Base-by-base conservation (phyloP, 1,140 invertebrate genomes). In the Sogatella furcifera region DNA sequence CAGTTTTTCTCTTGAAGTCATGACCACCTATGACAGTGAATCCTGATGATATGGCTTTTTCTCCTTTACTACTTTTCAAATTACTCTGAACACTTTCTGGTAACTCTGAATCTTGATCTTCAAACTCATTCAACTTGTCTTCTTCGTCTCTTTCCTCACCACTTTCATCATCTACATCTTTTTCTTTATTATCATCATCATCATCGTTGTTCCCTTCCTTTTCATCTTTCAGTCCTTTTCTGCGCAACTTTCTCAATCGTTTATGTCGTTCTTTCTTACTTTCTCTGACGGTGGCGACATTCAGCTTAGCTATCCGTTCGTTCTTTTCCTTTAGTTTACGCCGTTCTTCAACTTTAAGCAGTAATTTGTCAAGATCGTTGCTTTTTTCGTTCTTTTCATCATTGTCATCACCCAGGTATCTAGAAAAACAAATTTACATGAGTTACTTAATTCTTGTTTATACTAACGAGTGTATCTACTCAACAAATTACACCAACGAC, bases 11-110 rank as follows among this genome's bases (percentile, higher is more conserved):
- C 31, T 64, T 56, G 42, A 64, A 64, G 24, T 53, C 54, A 24
- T 55, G 57, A 46, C 57, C 60, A 15, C 63, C 63, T 22, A 64
- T 62, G 10, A 64, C 56, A 19, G 56, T 52, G 53, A 62, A 62
- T 57, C 46, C 56, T 52, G 44, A 14, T 52, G 22, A 22, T 24
- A 52, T 22, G 1, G 43, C 11, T 44, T 11, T 44, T 8, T 42
- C 49, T 44, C 46, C 21, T 14, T 49, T 11, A 13, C 17, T 49
- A 1, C 17, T 49, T 19, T 17, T 49, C 21, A 49, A 19, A 19
- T 15, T 13, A 19, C 10, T 15, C 21, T 49, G 8, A 49, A 1
- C 21, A 13, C 14, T 49, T 49, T 22, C 15, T 49, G 15, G 15
- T 15, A 10, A 19, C 15, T 49, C 46, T 19, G 10, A 44, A 19